Percentiles rank a stretch among this genome's conserved stretches.
Conservation (phyloP, 2,113 vertebrate genomes). For the Heterochromis multidens region DNA sequence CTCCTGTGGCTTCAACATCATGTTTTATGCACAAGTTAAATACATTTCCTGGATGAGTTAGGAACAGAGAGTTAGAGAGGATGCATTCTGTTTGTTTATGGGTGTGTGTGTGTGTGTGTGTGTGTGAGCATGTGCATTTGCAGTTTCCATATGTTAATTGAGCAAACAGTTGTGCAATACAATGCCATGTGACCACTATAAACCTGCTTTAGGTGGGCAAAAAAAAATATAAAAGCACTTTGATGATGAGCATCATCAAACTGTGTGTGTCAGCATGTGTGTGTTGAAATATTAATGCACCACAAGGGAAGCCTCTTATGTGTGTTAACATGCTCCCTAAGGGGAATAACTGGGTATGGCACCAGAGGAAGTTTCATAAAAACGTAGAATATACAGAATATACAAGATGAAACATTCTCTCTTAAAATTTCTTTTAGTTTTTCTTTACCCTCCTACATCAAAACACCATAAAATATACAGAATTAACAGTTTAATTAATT, state of each 20-base stretch:
- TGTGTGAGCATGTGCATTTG: not conserved
- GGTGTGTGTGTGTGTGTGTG: not conserved
- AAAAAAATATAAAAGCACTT: conserved; percentile 1
- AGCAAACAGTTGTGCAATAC: not conserved
- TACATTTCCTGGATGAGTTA: conserved; percentile 3
- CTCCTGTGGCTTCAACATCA: conserved; percentile 5
- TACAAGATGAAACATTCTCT: not conserved
- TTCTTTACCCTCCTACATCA: not conserved
- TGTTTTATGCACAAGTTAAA: conserved; percentile 49
- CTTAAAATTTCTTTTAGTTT: not conserved
- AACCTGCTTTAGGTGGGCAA: conserved; percentile 12
- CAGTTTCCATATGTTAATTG: conserved; percentile 17
- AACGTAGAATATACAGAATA: not conserved
- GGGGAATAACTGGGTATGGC: not conserved
- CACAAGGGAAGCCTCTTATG: not conserved
- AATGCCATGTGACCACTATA: conserved; percentile 5
- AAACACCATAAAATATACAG: not conserved
- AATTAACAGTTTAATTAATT: not conserved
- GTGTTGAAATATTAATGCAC: conserved; percentile 28
- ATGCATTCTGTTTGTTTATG: not conserved
- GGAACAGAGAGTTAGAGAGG: not conserved
- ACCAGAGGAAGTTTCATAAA: not conserved
- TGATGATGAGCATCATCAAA: conserved; percentile 31
- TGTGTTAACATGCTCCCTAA: conserved; percentile 12
- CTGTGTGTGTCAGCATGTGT: not conserved